Conservation (phyloP, 2,888 invertebrate species). For the Actias luna region DNA sequence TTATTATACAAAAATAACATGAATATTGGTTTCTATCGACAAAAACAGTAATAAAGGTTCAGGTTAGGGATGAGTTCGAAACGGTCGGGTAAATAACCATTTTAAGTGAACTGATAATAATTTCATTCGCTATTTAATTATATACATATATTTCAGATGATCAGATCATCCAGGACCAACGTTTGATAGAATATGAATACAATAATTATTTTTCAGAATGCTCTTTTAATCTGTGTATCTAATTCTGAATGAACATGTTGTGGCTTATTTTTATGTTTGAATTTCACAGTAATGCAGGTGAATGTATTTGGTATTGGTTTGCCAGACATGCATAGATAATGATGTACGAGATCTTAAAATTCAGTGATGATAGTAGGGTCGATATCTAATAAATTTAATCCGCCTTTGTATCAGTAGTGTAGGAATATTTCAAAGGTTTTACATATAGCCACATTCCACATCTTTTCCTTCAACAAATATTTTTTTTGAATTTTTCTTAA, state of each 20-base stretch:
- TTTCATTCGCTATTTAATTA: constrained; percentile 3
- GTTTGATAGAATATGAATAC: neutral
- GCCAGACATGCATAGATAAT: neutral
- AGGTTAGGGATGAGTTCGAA: constrained; percentile 1
- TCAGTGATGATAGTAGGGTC: neutral
- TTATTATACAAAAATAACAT: constrained; percentile 33
- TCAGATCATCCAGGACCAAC: neutral
- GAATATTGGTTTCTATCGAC: constrained; percentile 27
- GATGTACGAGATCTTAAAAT: no score
- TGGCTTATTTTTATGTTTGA: neutral
- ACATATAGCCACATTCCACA: neutral
- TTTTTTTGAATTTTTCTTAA: neutral
- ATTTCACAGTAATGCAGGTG: neutral
- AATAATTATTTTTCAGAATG: neutral
- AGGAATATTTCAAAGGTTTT: no score
- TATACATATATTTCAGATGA: neutral
- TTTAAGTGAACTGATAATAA: constrained; percentile 13
- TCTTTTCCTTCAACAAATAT: neutral
- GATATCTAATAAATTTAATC: neutral
- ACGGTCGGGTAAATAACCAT: constrained; percentile 14
- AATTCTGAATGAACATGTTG: neutral
- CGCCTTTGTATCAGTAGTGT: neutral
- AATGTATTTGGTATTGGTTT: neutral
- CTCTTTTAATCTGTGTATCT: neutral
- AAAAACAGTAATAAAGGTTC: constrained; percentile 26